Base-by-base conservation (phyloP, 2,888 invertebrate species). In the Sphaerophoria rueppellii region DNA sequence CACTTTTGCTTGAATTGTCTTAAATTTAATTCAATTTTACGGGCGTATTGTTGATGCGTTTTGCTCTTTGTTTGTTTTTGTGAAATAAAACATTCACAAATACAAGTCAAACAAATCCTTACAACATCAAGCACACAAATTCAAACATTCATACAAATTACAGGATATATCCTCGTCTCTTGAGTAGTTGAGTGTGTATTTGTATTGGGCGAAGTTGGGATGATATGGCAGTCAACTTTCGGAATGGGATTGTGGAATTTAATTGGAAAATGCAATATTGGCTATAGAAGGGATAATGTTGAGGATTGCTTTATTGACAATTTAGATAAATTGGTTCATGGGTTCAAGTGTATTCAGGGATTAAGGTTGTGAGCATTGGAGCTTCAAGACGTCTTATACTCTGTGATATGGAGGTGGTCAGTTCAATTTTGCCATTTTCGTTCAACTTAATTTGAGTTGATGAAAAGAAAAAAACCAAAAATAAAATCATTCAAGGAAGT, bases 191-290 rank as follows among this genome's bases (percentile, higher is more conserved):
- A 61, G 40, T 9, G 43, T 9, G 43, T 50, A 32, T 63, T 24
- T 9, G 43, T 50, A 32, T 63, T 24, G 24, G 24, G 24, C 24
- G 65, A 43, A n/a, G 57, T 11, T 43, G 43, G 11, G 48, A 34
- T 14, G 48, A 34, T 14, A 35, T 52, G 67, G 67, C 54, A 67
- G 40, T 40, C 43, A 43, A 54, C 40, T 67, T 43, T 9, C n/a
- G 43, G 43, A 58, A 65, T 63, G 46, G 55, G 52, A 81, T 71
- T 75, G 75, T 35, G 75, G 46, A 80, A 71, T 71, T 81, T 81
- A 76, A 81, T 81, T 81, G 77, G 76, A 69, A 82, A 82, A 69
- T 73, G 57, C 61, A 69, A 82, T 82, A 70, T 73, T 67, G 77
- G 63, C 55, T 43, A 40, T 48, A 35, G 14, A 58, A 55, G 35